Evolutionary conservation across 2,113 vertebrate genomes (phyloP).

Genomic region (Cyphomyrus plagiostoma): DNA sequence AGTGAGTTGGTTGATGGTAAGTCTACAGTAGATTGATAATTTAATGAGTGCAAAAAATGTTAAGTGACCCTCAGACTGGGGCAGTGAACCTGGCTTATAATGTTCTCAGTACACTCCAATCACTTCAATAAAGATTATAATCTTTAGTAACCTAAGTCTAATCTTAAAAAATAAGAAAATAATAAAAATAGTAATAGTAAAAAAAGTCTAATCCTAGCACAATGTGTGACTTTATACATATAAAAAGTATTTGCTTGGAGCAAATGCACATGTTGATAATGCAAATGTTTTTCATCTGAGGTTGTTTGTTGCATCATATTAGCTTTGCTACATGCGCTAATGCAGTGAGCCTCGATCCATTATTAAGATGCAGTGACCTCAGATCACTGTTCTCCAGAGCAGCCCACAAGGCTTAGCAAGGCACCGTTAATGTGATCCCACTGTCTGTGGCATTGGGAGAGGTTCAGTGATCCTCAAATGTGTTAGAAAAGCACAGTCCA

Average conservation of each 20-base stretch:
- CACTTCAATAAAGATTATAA: neutral
- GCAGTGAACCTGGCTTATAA: neutral
- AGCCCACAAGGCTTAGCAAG: neutral
- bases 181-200: too few relatives aligned
- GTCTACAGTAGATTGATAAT: neutral
- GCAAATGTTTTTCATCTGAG: neutral
- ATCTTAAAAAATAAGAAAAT: too few relatives aligned
- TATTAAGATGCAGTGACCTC: neutral
- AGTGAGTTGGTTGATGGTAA: neutral
- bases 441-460: neutral
- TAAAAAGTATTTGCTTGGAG: neutral
- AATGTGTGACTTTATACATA: neutral
- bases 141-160: neutral
- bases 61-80: neutral
- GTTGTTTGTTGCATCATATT: neutral
- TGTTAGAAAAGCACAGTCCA: neutral
- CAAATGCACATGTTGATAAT: neutral
- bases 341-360: neutral
- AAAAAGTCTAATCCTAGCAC: neutral
- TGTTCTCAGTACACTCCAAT: neutral
- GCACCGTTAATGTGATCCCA: neutral
- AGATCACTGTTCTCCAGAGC: neutral
- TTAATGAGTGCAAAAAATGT: neutral
- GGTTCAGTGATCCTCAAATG: neutral
- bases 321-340: neutral